Evolutionary conservation across 30 jellyfish, hydroid and myxozoan genomes (phyloP).

Genomic region (Rhopilema esculentum): DNA sequence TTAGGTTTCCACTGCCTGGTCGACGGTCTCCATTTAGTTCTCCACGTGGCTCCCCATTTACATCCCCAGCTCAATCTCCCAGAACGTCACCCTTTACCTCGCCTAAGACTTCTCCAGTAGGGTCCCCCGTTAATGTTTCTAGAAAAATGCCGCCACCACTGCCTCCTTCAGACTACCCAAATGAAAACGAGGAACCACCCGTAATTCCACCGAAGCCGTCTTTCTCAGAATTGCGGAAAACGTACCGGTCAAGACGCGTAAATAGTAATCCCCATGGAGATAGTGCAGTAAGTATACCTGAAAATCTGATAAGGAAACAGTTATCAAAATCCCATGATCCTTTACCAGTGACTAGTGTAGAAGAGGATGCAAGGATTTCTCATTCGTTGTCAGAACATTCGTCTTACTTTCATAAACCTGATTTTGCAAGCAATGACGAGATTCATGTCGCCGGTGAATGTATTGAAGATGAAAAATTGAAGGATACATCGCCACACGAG

Average conservation of each 20-base stretch:
- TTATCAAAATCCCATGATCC: slow-evolving; percentile 69
- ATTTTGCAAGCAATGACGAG: not conserved
- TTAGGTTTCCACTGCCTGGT: slow-evolving; percentile 58
- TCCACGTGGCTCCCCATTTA: slow-evolving; percentile 85
- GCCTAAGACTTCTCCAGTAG: slow-evolving; percentile 80
- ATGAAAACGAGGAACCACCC: slow-evolving; percentile 76
- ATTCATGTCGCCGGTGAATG: not conserved
- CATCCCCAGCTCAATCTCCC: slow-evolving; percentile 89
- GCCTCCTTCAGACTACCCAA: slow-evolving; percentile 58
- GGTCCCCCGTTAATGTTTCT: slow-evolving; percentile 43
- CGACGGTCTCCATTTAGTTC: slow-evolving; percentile 85
- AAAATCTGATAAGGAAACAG: not conserved
- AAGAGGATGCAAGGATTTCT: slow-evolving; percentile 15
- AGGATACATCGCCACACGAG: not conserved
- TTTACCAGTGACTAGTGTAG: slow-evolving; percentile 12
- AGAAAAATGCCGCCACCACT: slow-evolving; percentile 76
- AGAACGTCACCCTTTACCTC: slow-evolving; percentile 75
- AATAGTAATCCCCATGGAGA: slow-evolving; percentile 64
- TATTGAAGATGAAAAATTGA: not conserved
- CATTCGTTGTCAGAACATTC: slow-evolving; percentile 27
- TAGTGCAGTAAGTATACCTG: not conserved
- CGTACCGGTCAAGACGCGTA: slow-evolving; percentile 39
- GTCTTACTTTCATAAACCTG: not conserved
- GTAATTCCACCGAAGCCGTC: slow-evolving; percentile 79
- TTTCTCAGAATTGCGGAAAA: not conserved